These are phyloP conservation scores for Scylla paramamosain DNA, from an alignment of 1,140 invertebrate species.

Conservation along the genomic window DNA sequence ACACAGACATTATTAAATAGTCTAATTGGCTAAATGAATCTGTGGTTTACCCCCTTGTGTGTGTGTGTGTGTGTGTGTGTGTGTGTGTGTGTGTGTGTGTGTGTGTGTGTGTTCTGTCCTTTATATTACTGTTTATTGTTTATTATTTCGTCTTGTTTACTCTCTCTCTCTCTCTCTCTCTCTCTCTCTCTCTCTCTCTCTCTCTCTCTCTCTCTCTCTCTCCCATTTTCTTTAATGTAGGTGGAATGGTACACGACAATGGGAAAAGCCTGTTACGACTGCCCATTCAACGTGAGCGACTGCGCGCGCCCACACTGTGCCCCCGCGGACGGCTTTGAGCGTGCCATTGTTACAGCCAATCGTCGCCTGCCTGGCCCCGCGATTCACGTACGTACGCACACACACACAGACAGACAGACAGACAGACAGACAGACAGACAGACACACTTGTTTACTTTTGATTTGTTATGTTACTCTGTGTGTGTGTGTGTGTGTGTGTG, in stretches of 20 bases:
- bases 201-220: neutral
- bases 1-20: neutral
- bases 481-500: too few species aligned
- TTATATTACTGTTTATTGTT: neutral
- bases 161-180: neutral
- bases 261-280: slow-evolving; percentile 88
- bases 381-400: slow-evolving; percentile 85
- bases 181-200: neutral
- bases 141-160: neutral
- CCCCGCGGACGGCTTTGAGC: slow-evolving; percentile 88
- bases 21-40: neutral
- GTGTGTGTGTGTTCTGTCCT: neutral
- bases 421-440: neutral
- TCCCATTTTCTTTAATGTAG: neutral
- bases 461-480: too few species aligned
- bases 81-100: too few species aligned
- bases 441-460: neutral
- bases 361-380: slow-evolving; percentile 92
- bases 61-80: too few species aligned
- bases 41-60: neutral
- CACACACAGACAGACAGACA: neutral
- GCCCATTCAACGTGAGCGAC: slow-evolving; percentile 88
- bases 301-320: slow-evolving; percentile 90
- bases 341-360: slow-evolving; percentile 90
- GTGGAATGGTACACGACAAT: slow-evolving; percentile 76